Percentiles rank a stretch among this genome's conserved stretches.
Conservation (phyloP, 1,140 invertebrate genomes). For the Eupeodes corollae region DNA sequence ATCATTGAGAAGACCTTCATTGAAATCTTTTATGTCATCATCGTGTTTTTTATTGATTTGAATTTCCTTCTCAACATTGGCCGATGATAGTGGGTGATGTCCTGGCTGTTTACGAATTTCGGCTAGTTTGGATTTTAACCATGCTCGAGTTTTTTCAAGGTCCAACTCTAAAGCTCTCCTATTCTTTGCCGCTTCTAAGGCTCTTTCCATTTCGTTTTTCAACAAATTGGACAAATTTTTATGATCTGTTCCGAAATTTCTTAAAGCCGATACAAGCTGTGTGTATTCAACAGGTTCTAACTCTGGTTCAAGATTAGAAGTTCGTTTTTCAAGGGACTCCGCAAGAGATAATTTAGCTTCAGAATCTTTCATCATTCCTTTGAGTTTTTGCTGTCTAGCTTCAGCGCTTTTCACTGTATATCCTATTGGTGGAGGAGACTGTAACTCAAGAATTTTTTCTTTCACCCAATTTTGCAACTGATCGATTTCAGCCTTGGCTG, state of each 20-base stretch:
- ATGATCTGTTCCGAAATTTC: slow-evolving; percentile 55
- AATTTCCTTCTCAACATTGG: slow-evolving; percentile 67
- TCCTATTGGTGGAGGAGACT: slow-evolving; percentile 54
- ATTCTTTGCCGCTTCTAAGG: slow-evolving; percentile 51
- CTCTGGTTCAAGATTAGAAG: slow-evolving; percentile 72
- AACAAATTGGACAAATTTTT: slow-evolving; percentile 58
- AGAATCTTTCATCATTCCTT: slow-evolving; percentile 67
- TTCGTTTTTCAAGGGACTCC: slow-evolving; percentile 68
- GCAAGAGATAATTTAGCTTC: slow-evolving; percentile 72
- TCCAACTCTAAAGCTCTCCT: slow-evolving; percentile 66
- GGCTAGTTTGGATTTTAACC: slow-evolving; percentile 64
- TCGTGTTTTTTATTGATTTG: slow-evolving; percentile 60
- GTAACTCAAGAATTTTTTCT: slow-evolving; percentile 56
- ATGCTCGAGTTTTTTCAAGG: slow-evolving; percentile 62
- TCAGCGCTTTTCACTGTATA: slow-evolving; percentile 64
- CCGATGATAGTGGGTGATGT: slow-evolving; percentile 58
- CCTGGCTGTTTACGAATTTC: slow-evolving; percentile 64
- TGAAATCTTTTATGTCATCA: slow-evolving; percentile 65
- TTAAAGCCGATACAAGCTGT: slow-evolving; percentile 54
- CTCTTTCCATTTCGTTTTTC: slow-evolving; percentile 58
- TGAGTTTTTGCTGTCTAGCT: slow-evolving; percentile 55
- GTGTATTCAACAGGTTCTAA: slow-evolving; percentile 67
- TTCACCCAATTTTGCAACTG: slow-evolving; percentile 70
- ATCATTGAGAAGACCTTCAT: slow-evolving; percentile 60
- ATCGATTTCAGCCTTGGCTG: slow-evolving; percentile 59